These are phyloP conservation scores for Cassiopea andromeda DNA, from an alignment of 30 jellyfish, hydroid and myxozoan genomes.

Conservation along the genomic window DNA sequence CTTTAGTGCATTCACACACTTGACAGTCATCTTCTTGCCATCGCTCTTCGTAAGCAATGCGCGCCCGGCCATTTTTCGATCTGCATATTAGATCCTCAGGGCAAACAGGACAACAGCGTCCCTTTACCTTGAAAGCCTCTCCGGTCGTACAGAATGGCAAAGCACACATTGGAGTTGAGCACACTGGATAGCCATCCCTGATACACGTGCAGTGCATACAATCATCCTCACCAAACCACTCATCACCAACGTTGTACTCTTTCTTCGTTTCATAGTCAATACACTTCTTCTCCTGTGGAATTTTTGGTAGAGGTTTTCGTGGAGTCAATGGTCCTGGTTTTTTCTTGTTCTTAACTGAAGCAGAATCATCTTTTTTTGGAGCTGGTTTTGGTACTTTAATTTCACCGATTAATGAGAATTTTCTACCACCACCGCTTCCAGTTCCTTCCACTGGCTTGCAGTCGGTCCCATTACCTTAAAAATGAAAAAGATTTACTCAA, in stretches of 20 bases:
- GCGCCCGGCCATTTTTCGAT: slow-evolving; percentile 40
- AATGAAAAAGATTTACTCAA: not conserved
- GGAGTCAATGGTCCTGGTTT: not conserved
- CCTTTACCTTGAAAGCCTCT: slow-evolving; percentile 55
- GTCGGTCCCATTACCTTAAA: not conserved
- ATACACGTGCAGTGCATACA: slow-evolving; percentile 80
- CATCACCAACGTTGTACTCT: slow-evolving; percentile 51
- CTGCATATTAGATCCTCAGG: slow-evolving; percentile 67
- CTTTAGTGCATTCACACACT: slow-evolving; percentile 76
- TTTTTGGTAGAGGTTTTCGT: not conserved
- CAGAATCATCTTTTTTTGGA: not conserved
- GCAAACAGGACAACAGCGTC: slow-evolving; percentile 90
- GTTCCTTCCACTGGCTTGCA: not conserved
- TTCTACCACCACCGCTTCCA: not conserved
- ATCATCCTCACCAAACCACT: slow-evolving; percentile 81
- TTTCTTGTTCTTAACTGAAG: not conserved
- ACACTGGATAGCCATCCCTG: slow-evolving; percentile 54
- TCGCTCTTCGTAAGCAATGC: slow-evolving; percentile 54
- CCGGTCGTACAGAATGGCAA: slow-evolving; percentile 81
- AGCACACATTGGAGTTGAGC: slow-evolving; percentile 89
- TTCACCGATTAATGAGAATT: not conserved
- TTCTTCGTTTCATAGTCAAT: slow-evolving; percentile 30
- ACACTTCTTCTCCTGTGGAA: slow-evolving; percentile 25
- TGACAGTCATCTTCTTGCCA: slow-evolving; percentile 72
- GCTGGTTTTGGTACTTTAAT: not conserved